Evolutionary conservation across 2,797 vertebrate species (phyloP), one percentile per base, ranked within the genome.

Genomic region (Tadarida brasiliensis): DNA sequence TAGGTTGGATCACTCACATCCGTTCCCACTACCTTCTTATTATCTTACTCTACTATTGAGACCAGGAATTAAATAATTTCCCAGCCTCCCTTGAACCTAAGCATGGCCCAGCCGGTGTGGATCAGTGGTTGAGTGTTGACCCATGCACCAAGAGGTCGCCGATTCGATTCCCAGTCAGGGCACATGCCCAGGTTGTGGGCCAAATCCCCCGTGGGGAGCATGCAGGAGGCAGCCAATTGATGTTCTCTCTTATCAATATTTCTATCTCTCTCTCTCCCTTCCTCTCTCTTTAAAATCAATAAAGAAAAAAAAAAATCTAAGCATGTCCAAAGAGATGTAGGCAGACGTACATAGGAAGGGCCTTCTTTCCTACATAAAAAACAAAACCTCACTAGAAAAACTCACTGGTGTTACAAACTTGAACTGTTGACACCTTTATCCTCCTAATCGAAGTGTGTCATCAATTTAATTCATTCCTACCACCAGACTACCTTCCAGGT

Each of bases 381-480:
- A 76, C 28, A 77, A 67, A 92, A 16, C 7, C 35, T 76, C 49
- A 30, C 17, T 83, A 54, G 26, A 74, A 14, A 83, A 84, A 74
- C 9, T 49, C 17, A 59, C 35, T 65, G 44, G 30, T n/a, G 33
- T 82, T 76, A 82, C 39, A 28, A 81, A 61, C 39, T 51, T 86
- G 63, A 24, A 63, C n/a, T 51, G 65, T 19, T 57, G n/a, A 88
- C 24, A 65, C 16, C 49, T 59, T 84, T 92, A n/a, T 70, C 70
- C 28, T 91, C 51, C 83, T 71, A 20, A 96, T n/a, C 82, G 63
- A 84, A 92, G 33, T 63, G 9, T 76, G 47, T 35, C 49, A 68
- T 51, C 80, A 81, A 16, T 19, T 65, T 30, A 54, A 82, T 87
- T 87, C 39, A 67, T 11, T n/a, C 7, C 19, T 78, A 44, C 28